phyloP scores from a whole-genome alignment of 2,888 invertebrate genomes.

The Torymus auratus region DNA sequence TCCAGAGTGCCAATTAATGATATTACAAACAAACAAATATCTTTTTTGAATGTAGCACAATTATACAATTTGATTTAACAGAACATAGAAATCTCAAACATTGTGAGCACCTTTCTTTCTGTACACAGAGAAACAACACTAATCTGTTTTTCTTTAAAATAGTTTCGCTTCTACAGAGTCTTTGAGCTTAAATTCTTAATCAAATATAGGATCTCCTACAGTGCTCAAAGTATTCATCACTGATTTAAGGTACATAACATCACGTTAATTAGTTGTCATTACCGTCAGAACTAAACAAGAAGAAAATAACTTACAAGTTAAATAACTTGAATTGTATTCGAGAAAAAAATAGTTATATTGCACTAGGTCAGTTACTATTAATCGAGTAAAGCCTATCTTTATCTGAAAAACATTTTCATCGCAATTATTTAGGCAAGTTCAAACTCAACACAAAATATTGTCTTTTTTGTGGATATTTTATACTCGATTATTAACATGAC shows the following conservation, averaged over 20 bases:
- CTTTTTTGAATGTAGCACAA: constrained; percentile 23
- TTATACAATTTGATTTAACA: constrained; percentile 22
- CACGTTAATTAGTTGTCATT: constrained; percentile 42
- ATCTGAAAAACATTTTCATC: background rate
- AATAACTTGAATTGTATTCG: background rate
- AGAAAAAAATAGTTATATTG: background rate
- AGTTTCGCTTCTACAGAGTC: constrained; percentile 34
- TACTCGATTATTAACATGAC: constrained; percentile 26
- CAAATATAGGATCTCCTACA: constrained; percentile 49
- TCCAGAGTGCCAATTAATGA: too few species aligned
- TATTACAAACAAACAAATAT: too few species aligned
- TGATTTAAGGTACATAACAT: constrained; percentile 55
- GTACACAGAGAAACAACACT: constrained; percentile 29
- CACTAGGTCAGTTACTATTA: background rate
- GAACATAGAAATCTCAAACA: constrained; percentile 40
- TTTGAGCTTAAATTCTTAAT: constrained; percentile 45
- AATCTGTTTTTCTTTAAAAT: constrained; percentile 41
- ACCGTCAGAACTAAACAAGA: constrained; percentile 9
- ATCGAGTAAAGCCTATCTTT: constrained; percentile 8
- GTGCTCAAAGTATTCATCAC: constrained; percentile 29
- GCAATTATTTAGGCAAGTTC: background rate
- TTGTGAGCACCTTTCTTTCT: constrained; percentile 33
- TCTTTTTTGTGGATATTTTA: background rate
- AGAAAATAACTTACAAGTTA: constrained; percentile 9
- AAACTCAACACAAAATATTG: background rate